Evolutionary conservation across 2,113 vertebrate species (phyloP).

Genomic region (Tympanuchus pallidicinctus): DNA sequence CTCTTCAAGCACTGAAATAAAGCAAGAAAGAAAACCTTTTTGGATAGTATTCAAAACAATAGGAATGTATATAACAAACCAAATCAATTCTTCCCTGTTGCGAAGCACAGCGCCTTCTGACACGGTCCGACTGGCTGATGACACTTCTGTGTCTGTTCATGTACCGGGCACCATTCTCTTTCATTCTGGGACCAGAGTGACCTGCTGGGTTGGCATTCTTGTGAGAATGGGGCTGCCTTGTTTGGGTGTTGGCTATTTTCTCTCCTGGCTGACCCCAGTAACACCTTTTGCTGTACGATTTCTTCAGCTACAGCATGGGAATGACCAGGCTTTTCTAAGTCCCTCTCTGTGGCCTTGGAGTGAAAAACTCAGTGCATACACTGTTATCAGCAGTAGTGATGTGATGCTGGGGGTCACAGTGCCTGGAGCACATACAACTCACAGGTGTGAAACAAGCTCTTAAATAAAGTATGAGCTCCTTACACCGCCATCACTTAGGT

Average conservation of each 20-base stretch:
- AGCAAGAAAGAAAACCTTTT: not conserved
- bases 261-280: not conserved
- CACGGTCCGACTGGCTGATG: not conserved
- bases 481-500: not conserved
- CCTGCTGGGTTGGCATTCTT: rapidly evolving
- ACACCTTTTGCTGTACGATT: not conserved
- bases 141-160: not conserved
- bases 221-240: not conserved
- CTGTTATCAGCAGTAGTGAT: not conserved
- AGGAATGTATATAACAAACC: not conserved
- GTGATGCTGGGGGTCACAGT: not conserved
- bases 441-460: not conserved
- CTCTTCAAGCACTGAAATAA: slow-evolving; percentile 18
- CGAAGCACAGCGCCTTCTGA: not conserved
- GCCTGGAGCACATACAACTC: not conserved
- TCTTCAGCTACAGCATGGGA: not conserved
- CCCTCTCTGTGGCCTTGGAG: not conserved
- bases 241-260: not conserved
- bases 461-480: not conserved
- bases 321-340: not conserved
- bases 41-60: not conserved
- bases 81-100: not conserved
- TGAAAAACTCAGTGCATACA: not conserved
- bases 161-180: not conserved
- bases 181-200: not conserved